Percentiles rank a stretch among this genome's conserved stretches.
These are phyloP conservation scores for Galagoides demidoff DNA, from an alignment of 2,797 vertebrate species.

Conservation along the genomic window DNA sequence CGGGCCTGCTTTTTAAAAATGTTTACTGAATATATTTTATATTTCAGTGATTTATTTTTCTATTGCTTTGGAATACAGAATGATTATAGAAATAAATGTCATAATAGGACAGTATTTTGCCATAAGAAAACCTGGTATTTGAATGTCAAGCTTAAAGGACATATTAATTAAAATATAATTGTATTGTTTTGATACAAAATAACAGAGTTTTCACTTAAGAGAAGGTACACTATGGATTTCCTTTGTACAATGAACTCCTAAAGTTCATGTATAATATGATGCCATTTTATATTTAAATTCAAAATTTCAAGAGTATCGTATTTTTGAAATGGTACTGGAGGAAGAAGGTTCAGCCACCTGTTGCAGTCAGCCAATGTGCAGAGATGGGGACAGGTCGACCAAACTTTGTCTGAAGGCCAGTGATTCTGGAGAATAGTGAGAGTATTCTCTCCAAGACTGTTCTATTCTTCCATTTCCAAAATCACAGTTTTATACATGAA, in stretches of 20 bases:
- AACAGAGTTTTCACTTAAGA: not conserved
- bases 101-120: not conserved
- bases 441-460: no score
- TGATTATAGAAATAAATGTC: not conserved
- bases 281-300: constrained; percentile 33
- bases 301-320: not conserved
- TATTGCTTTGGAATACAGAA: not conserved
- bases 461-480: no score
- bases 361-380: no score
- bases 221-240: not conserved
- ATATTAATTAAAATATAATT: not conserved
- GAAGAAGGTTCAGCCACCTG: no score
- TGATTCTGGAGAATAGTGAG: no score
- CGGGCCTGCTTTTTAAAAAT: not conserved
- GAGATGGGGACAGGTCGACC: no score
- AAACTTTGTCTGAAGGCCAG: no score
- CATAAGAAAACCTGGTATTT: not conserved
- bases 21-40: not conserved
- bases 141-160: not conserved
- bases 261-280: not conserved
- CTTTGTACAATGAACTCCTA: not conserved
- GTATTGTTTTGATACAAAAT: not conserved
- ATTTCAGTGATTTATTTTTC: not conserved
- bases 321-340: no score
- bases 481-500: no score